These are phyloP conservation scores for Aphodius granarius DNA, from an alignment of 2,888 invertebrate genomes.

Conservation along the genomic window DNA sequence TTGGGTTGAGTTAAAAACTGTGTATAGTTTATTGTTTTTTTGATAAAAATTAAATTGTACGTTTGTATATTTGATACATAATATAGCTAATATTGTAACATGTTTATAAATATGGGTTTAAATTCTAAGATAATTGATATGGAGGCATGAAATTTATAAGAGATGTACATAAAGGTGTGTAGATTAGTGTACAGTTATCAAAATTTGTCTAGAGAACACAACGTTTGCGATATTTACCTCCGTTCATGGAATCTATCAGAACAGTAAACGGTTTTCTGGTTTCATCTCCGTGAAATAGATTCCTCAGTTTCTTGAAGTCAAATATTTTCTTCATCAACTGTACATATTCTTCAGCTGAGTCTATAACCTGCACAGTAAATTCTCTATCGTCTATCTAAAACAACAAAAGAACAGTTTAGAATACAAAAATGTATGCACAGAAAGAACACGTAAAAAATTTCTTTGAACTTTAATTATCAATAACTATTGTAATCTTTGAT, in stretches of 20 bases:
- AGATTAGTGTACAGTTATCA: background rate
- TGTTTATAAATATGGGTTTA: background rate
- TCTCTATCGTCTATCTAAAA: constrained; percentile 67
- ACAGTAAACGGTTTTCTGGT: constrained; percentile 76
- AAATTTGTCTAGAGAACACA: background rate
- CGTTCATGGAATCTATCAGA: constrained; percentile 92
- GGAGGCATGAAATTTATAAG: background rate
- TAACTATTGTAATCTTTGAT: too few species aligned
- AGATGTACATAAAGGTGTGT: background rate
- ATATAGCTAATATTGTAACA: too few species aligned
- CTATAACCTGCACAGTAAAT: constrained; percentile 87
- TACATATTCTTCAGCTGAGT: constrained; percentile 88
- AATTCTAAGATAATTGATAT: background rate
- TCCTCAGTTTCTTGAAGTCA: constrained; percentile 81
- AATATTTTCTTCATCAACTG: constrained; percentile 94
- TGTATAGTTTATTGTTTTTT: background rate
- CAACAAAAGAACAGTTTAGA: constrained; percentile 18
- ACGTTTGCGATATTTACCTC: constrained; percentile 62
- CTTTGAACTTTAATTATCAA: too few species aligned
- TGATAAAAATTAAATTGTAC: constrained; percentile 3
- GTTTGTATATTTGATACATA: too few species aligned
- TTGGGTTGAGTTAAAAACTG: background rate
- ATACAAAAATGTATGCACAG: too few species aligned
- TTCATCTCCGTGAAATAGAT: constrained; percentile 69
- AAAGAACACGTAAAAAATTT: too few species aligned